phyloP scores from a whole-genome alignment of 2,797 vertebrate genomes.

The Microhierax caerulescens region DNA sequence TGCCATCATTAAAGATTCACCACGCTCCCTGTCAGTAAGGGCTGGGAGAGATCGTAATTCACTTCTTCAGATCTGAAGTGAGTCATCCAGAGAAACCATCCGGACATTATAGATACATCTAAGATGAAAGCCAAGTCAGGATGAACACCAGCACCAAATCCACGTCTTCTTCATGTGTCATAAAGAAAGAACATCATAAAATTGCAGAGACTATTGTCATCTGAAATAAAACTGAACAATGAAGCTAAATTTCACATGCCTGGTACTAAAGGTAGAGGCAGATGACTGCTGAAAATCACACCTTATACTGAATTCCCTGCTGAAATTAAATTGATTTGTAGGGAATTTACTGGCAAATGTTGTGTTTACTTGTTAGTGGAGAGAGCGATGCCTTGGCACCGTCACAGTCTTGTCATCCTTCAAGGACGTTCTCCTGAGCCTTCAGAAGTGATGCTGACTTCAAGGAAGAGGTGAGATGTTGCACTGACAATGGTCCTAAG shows the following conservation, averaged over 20 bases:
- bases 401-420: background rate
- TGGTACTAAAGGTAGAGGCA: fast-evolving
- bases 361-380: background rate
- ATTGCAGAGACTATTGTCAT: background rate
- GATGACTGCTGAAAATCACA: background rate
- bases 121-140: slow-evolving; percentile 28
- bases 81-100: slow-evolving; percentile 29
- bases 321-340: background rate
- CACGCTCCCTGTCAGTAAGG: background rate
- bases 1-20: slow-evolving; percentile 21
- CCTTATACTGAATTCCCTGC: background rate
- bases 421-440: background rate
- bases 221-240: background rate
- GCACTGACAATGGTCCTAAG: fast-evolving
- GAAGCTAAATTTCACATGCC: background rate
- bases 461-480: background rate
- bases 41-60: background rate
- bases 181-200: background rate
- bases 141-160: background rate
- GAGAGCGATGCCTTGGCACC: background rate
- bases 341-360: background rate
- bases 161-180: background rate
- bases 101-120: background rate
- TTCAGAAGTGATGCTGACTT: background rate
- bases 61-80: slow-evolving; percentile 22